These are phyloP conservation scores for Chaetura pelagica DNA, from an alignment of 2,113 vertebrate species.

Conservation along the genomic window DNA sequence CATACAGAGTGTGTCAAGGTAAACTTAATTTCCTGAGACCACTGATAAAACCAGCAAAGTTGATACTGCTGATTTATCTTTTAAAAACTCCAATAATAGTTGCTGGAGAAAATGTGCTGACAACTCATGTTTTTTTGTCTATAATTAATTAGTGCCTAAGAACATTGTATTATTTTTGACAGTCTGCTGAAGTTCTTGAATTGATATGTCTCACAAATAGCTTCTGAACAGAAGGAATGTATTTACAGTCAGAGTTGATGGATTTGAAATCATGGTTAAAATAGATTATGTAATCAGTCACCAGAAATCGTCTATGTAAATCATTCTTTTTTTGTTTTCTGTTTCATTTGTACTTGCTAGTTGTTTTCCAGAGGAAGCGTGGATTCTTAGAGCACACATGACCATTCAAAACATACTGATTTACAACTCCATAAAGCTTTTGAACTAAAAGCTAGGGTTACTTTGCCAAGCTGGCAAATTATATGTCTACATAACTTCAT, in stretches of 20 bases:
- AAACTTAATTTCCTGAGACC: not conserved
- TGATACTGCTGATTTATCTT: not conserved
- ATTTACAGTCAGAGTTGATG: conserved; percentile 5
- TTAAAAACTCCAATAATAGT: not conserved
- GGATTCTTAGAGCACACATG: not conserved
- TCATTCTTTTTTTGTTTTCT: not conserved
- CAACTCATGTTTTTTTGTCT: not conserved
- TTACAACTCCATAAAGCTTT: not conserved
- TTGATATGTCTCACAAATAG: not conserved
- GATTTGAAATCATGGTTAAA: conserved; percentile 8
- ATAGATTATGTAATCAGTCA: conserved; percentile 18
- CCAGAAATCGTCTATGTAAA: not conserved
- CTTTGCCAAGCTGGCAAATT: not conserved
- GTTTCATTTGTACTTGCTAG: not conserved
- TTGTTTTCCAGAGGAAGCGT: not conserved
- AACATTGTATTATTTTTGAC: conserved; percentile 20
- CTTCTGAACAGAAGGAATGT: not conserved
- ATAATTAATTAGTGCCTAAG: not conserved
- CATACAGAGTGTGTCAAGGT: not conserved
- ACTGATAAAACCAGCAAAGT: not conserved
- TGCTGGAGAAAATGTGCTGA: conserved; percentile 34
- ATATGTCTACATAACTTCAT: not conserved
- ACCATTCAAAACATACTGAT: not conserved
- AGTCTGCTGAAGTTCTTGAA: not conserved
- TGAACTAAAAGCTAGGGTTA: not conserved